These are phyloP conservation scores for Watersipora subatra DNA, from an alignment of 1,140 invertebrate genomes.

Conservation along the genomic window DNA sequence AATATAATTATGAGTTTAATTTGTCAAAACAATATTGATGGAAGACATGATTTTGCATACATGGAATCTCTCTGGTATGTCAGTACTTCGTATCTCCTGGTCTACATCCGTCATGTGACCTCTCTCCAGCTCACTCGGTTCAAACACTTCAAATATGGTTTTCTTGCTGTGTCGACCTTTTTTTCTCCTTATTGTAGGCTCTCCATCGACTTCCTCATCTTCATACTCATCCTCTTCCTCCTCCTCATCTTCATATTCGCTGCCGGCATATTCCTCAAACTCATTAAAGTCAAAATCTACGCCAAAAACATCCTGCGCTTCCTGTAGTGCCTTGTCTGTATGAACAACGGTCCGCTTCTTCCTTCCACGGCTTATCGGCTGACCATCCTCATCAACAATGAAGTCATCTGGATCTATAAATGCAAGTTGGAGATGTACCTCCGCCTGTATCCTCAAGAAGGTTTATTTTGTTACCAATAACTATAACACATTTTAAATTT, in stretches of 20 bases:
- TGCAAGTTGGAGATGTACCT: no score
- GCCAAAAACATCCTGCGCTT: conserved; percentile 98
- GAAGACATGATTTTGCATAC: no score
- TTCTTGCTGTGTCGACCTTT: conserved; percentile 65
- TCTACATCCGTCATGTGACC: conserved; percentile 89
- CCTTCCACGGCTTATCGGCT: conserved; percentile 70
- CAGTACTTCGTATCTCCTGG: conserved; percentile 56
- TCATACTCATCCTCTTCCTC: conserved; percentile 48
- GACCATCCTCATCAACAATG: conserved; percentile 90
- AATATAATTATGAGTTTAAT: no score
- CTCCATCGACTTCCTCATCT: no score
- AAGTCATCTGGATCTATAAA: conserved; percentile 81
- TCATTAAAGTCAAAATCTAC: conserved; percentile 95
- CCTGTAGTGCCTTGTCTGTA: conserved; percentile 66
- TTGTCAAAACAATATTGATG: no score
- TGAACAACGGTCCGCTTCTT: conserved; percentile 61
- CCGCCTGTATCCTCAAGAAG: no score
- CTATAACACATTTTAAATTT: no score
- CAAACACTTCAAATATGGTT: conserved; percentile 74
- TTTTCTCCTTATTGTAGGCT: no score
- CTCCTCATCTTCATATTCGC: conserved; percentile 47
- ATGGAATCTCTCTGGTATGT: conserved; percentile 44
- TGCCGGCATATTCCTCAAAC: conserved; percentile 75
- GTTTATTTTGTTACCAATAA: no score
- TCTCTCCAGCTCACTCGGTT: conserved; percentile 88